Conservation (phyloP, 53 echinoderm and acorn worm species). For the Holothuria scabra region DNA sequence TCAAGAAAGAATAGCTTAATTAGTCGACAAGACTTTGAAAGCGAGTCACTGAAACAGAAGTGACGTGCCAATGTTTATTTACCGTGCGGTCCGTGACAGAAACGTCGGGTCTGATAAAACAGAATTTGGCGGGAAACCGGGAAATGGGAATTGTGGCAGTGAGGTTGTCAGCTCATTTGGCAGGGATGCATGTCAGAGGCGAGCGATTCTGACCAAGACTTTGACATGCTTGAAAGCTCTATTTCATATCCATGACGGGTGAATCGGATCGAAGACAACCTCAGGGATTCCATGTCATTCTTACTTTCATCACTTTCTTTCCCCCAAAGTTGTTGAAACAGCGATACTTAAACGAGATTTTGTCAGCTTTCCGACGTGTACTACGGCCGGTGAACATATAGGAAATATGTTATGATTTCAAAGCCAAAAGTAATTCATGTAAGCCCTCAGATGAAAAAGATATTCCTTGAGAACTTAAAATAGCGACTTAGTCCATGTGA, state of each 20-base stretch:
- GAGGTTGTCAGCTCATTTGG: slow-evolving; percentile 26
- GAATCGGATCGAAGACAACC: slow-evolving; percentile 30
- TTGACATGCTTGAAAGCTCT: slow-evolving; percentile 37
- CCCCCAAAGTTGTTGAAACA: too few relatives aligned
- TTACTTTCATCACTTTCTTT: not conserved
- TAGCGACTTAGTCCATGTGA: too few relatives aligned
- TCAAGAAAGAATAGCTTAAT: slow-evolving; percentile 29
- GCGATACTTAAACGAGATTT: too few relatives aligned
- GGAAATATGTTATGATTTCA: too few relatives aligned
- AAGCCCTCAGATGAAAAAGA: too few relatives aligned
- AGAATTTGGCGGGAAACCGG: slow-evolving; percentile 26
- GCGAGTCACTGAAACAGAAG: slow-evolving; percentile 26
- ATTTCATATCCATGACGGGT: slow-evolving; percentile 21
- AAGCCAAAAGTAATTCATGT: too few relatives aligned
- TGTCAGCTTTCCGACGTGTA: too few relatives aligned
- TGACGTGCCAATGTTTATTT: slow-evolving; percentile 38
- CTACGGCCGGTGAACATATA: too few relatives aligned
- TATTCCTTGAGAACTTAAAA: too few relatives aligned
- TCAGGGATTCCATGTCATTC: slow-evolving; percentile 10
- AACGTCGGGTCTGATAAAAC: slow-evolving; percentile 22
- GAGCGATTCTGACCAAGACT: slow-evolving; percentile 29
- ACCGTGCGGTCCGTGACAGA: slow-evolving; percentile 46
- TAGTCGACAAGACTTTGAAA: slow-evolving; percentile 35
- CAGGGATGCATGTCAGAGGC: slow-evolving; percentile 20
- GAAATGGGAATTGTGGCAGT: slow-evolving; percentile 36